Evolutionary conservation across 2,113 vertebrate genomes (phyloP).

Genomic region (Cyphomyrus discorhynchus): DNA sequence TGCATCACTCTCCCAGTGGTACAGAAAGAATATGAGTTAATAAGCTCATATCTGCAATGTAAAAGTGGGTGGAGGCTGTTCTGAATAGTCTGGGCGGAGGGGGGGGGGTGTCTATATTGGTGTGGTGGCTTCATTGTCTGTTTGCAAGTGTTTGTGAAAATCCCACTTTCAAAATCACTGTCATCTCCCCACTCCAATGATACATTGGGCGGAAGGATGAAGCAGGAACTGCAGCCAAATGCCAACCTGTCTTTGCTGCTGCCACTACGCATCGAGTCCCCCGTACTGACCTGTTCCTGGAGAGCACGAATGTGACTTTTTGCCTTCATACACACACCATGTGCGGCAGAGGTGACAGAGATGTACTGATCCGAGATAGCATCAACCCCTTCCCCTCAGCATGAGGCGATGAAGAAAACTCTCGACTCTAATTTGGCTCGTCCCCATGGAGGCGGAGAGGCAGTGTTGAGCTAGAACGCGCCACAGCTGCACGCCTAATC

Average conservation of each 20-base stretch:
- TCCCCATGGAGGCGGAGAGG: slow-evolving; percentile 34
- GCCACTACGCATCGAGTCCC: background rate
- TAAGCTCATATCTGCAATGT: background rate
- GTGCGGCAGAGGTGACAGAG: background rate
- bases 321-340: background rate
- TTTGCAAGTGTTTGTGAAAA: background rate
- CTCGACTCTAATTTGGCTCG: slow-evolving; percentile 69
- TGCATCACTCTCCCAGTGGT: background rate
- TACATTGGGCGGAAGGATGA: background rate
- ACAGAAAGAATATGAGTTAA: background rate
- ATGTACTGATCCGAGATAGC: background rate
- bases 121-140: background rate
- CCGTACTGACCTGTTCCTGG: background rate
- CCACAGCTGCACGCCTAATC: slow-evolving; percentile 12
- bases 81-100: background rate
- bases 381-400: background rate
- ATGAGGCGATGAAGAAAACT: slow-evolving; percentile 41
- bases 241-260: background rate
- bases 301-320: background rate
- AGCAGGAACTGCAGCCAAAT: background rate
- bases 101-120: background rate
- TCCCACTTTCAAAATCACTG: background rate
- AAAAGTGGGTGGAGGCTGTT: background rate
- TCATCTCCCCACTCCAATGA: background rate
- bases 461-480: slow-evolving; percentile 9